Evolutionary conservation across 2,113 vertebrate species (phyloP), one percentile per base, ranked within the genome.

Genomic region (Fulmarus glacialis): DNA sequence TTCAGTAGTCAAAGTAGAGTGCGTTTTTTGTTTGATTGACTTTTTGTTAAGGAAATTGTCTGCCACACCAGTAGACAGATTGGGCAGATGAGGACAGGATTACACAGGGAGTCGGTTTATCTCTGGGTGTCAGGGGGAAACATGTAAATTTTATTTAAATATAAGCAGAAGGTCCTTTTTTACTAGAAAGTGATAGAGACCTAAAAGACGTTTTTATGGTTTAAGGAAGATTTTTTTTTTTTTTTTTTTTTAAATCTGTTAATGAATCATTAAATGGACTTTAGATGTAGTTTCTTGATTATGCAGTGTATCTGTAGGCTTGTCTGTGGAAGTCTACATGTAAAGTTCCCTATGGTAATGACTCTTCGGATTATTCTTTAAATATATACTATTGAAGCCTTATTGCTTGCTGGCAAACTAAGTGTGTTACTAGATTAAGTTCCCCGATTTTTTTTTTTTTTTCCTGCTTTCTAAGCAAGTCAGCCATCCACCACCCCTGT

Each of bases 401-500:
- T 80, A 89, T 6, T 94, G 87, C 90, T 95, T 94, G 23, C 71
- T 96, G 52, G 47, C 64, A 94, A 32, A 93, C 91, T 87, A 89
- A 55, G 22, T 82, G n/a, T 82, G 19, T 68, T 60, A 67, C 42
- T 48, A 94, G 68, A 83, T 82, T 70, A 86, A 67, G 66, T 93
- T 94, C 36, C 74, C 67, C 6, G 0, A n/a, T n/a, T 36, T 29
- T 42, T 22, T 36, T 38, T 34, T 47, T 74, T 58, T 15, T 52
- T 52, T 27, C n/a, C n/a, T 45, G 2, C 50, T 23, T 90, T 94
- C 72, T 91, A 45, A 97, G 88, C 73, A 95, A 96, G 36, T 95
- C 93, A 93, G 68, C 70, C 43, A 78, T 91, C 82, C 82, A 90
- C 68, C 96, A 91, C 38, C 95, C 58, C 91, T 95, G 62, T 78